A percentile compares a stretch with the other conserved stretches of the same genome.
phyloP scores from a whole-genome alignment of 2,797 vertebrate species.

The Mormyrus hasselquistii region DNA sequence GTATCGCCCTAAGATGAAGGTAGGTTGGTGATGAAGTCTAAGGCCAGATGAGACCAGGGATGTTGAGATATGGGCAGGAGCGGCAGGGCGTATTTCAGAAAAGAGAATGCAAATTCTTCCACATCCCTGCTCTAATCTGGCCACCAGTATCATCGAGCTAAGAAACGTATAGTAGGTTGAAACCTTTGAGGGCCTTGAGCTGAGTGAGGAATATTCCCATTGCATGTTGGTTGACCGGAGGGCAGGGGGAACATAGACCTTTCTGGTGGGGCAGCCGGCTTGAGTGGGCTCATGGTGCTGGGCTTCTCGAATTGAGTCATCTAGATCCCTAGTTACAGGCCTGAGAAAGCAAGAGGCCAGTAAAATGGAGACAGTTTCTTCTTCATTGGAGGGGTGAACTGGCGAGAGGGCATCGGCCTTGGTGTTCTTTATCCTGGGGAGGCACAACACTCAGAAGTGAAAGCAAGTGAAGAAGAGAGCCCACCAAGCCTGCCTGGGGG shows the following conservation, averaged over 20 bases:
- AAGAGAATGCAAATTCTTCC: background rate
- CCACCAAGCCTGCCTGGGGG: background rate
- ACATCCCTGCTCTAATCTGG: background rate
- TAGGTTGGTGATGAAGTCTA: background rate
- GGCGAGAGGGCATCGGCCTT: background rate
- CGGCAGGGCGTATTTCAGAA: background rate
- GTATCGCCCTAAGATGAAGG: background rate
- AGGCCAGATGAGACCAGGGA: background rate
- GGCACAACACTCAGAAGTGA: background rate
- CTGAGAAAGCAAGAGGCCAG: background rate
- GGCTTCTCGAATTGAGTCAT: background rate
- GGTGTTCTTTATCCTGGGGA: background rate
- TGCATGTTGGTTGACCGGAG: background rate
- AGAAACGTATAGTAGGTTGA: background rate
- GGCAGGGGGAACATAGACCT: background rate
- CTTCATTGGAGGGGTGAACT: background rate
- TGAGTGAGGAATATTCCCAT: background rate
- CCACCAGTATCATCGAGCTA: background rate
- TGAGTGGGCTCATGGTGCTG: background rate
- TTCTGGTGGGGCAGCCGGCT: background rate
- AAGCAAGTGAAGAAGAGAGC: background rate
- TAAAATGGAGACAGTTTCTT: background rate
- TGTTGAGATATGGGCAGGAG: background rate
- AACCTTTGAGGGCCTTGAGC: background rate
- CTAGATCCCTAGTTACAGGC: background rate